Evolutionary conservation across 2,113 vertebrate genomes (phyloP).

Genomic region (Myotis yumanensis): DNA sequence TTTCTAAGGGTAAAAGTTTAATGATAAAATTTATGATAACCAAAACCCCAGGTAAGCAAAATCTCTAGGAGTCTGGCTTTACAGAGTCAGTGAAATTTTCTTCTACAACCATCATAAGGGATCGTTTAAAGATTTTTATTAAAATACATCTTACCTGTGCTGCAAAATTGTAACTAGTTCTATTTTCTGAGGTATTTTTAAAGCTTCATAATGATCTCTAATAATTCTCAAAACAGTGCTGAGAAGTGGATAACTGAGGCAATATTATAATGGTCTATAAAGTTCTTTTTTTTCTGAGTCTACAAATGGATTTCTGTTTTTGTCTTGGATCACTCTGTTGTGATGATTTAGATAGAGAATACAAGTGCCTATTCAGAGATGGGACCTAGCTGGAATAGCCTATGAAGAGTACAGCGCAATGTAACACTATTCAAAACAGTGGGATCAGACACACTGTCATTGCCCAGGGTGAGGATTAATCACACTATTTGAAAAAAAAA

Average conservation of each 20-base stretch:
- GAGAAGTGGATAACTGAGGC: not conserved
- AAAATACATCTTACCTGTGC: not conserved
- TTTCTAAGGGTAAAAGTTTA: conserved; percentile 58
- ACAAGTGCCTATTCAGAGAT: not conserved
- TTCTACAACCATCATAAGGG: not conserved
- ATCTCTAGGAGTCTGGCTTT: conserved; percentile 33
- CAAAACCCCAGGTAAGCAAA: conserved; percentile 47
- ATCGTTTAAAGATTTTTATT: conserved; percentile 46
- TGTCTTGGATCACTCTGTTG: not conserved
- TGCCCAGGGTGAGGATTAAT: not conserved
- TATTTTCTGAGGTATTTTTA: not conserved
- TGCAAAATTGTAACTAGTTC: not conserved
- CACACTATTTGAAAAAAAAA: not conserved
- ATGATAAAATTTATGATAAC: conserved; percentile 61
- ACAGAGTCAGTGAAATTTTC: conserved; percentile 48
- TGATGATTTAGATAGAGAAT: not conserved
- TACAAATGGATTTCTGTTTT: conserved; percentile 9
- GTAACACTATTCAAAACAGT: not conserved
- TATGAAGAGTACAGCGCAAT: not conserved
- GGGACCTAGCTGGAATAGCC: not conserved
- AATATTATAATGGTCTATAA: not conserved
- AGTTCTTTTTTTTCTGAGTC: conserved; percentile 43
- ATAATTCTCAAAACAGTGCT: conserved; percentile 48
- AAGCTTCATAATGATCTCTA: conserved; percentile 33
- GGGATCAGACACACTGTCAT: not conserved